These are phyloP conservation scores for Acropora yongei DNA, from an alignment of 64 coral and sea anemone species.

Conservation along the genomic window DNA sequence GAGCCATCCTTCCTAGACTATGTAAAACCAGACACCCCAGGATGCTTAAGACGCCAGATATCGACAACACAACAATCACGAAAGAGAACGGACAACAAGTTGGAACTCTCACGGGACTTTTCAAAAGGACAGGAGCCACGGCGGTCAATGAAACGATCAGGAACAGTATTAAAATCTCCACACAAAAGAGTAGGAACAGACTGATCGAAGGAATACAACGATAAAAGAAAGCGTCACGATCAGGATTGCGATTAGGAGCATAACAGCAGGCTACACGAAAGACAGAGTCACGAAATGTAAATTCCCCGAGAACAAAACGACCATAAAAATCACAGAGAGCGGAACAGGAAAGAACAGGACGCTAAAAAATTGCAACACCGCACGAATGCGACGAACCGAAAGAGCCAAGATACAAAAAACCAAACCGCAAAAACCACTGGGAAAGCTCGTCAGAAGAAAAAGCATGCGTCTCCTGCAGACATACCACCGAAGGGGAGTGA, in stretches of 20 bases:
- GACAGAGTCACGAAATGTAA: neutral
- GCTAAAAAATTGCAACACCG: neutral
- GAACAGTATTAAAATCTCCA: no score
- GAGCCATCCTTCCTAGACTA: neutral
- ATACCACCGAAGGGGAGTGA: constrained; percentile 2
- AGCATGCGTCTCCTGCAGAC: constrained; percentile 68
- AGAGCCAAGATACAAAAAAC: neutral
- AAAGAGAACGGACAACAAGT: neutral
- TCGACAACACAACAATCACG: neutral
- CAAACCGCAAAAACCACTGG: constrained; percentile 21
- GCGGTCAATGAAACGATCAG: no score
- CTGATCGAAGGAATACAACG: neutral
- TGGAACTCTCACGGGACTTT: neutral
- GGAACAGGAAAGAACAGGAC: neutral
- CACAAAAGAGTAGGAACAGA: neutral
- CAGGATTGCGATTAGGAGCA: constrained; percentile 27
- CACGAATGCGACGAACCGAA: neutral
- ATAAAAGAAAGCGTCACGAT: neutral
- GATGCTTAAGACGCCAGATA: neutral
- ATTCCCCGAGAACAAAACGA: constrained; percentile 12
- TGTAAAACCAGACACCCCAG: neutral
- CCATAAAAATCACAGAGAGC: neutral
- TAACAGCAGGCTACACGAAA: constrained; percentile 8
- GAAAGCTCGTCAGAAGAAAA: neutral
- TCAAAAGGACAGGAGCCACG: no score